Evolutionary conservation across 2,888 invertebrate species (phyloP).

Genomic region (Xestia sexstrigata): DNA sequence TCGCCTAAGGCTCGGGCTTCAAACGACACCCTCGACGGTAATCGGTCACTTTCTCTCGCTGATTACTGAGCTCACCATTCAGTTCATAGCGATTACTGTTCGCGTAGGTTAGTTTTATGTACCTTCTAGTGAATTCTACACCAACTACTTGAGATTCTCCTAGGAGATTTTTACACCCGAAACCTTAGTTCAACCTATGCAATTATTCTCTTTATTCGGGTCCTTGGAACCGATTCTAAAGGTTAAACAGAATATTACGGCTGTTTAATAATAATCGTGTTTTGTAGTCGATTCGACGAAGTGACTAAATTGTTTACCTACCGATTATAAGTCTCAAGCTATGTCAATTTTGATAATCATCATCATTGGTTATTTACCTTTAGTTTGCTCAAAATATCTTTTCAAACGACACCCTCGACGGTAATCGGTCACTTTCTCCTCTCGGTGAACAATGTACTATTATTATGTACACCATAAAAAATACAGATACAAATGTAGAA

Average conservation of each 20-base stretch:
- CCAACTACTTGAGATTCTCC: background rate
- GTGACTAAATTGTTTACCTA: conserved; percentile 6
- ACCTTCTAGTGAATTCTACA: background rate
- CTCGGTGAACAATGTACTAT: no score
- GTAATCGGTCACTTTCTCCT: no score
- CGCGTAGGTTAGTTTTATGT: conserved; percentile 3
- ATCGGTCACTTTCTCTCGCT: no score
- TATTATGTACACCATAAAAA: no score
- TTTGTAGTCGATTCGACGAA: background rate
- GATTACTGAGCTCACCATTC: conserved; percentile 10
- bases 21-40: no score
- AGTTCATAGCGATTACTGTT: conserved; percentile 3
- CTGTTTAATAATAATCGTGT: background rate
- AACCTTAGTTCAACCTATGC: background rate
- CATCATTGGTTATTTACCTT: background rate
- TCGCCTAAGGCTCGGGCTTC: no score
- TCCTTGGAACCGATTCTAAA: background rate
- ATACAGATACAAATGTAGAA: no score
- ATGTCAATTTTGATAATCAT: background rate
- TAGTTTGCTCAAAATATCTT: background rate
- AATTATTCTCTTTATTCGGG: background rate
- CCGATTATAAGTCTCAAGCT: background rate
- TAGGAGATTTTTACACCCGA: no score
- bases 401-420: no score
- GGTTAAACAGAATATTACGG: background rate